Conservation (phyloP, 2,797 vertebrate genomes). For the Fundulus diaphanus region DNA sequence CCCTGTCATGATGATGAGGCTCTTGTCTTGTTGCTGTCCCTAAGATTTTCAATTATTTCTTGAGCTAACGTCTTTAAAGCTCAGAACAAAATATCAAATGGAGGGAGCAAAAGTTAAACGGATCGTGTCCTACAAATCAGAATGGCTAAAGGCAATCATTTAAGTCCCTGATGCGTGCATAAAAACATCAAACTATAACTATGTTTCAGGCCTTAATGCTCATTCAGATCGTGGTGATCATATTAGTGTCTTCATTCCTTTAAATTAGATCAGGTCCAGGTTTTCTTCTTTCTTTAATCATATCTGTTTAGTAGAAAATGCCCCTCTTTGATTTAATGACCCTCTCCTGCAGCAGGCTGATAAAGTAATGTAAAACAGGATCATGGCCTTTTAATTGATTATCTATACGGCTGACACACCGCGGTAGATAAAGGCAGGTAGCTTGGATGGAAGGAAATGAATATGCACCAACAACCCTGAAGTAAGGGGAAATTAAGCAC, state of each 20-base stretch:
- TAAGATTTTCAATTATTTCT: no score
- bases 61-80: not conserved
- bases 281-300: conserved; percentile 8
- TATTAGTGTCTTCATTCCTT: conserved; percentile 6
- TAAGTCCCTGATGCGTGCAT: not conserved
- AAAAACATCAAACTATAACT: not conserved
- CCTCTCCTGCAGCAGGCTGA: not conserved
- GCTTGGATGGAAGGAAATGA: conserved; percentile 3
- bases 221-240: conserved; percentile 1
- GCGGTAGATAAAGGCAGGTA: conserved; percentile 1
- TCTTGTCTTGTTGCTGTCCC: not conserved
- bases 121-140: not conserved
- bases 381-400: conserved; percentile 4
- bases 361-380: not conserved
- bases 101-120: not conserved
- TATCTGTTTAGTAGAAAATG: conserved; percentile 4
- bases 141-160: not conserved
- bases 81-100: not conserved
- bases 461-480: conserved; percentile 2
- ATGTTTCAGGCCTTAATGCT: not conserved
- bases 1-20: not conserved
- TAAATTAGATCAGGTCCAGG: not conserved
- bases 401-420: not conserved
- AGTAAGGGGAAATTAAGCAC: conserved; percentile 13
- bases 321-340: conserved; percentile 16